Base-by-base conservation (phyloP, 2,113 vertebrate species). In the Podocnemis expansa region DNA sequence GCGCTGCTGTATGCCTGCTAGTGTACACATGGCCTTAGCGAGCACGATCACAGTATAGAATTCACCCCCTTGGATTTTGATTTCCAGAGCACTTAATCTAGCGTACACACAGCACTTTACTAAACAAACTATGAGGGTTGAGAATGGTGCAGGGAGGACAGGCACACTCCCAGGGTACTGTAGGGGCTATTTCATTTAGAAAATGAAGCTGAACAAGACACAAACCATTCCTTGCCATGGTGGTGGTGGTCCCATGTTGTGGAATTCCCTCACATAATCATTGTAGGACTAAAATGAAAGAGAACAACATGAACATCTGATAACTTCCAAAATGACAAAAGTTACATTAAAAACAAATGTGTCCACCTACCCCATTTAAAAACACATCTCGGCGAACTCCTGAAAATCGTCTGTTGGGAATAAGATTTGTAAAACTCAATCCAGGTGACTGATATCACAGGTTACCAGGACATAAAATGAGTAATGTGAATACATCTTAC, bases 161-260 rank as follows among this genome's bases (percentile, higher is more conserved):
- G 43, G 76, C 43, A 93, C 8, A 14, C 34, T 22, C 14, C 10
- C 5, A 43, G 5, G 5, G 34, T 80, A 93, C 88, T 1, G 52
- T 82, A 89, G 43, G 41, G 25, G 14, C 47, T 29, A 31, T 2
- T 58, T 55, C 84, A 51, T 93, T 54, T 19, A 94, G 34, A 96
- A 60, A 92, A 90, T 4, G 4, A 0, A 96, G 91, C 63, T 90
- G 67, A 96, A 90, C 22, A 92, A 84, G 96, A 97, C 98, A 98
- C 98, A 97, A 98, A 99, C 99, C 99, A 99, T 98, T 97, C 99
- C 99, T 98, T 99, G 99, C 99, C 99, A 99, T 3, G 99, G 99
- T 86, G 99, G 98, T 2, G 99, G 99, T 93, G 99, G 99, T 63
- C 99, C 99, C 92, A 99, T 99, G 96, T 98, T 99, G 97, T 99